Base-by-base conservation (phyloP, 2,888 invertebrate genomes). In the Cheilosia soror region DNA sequence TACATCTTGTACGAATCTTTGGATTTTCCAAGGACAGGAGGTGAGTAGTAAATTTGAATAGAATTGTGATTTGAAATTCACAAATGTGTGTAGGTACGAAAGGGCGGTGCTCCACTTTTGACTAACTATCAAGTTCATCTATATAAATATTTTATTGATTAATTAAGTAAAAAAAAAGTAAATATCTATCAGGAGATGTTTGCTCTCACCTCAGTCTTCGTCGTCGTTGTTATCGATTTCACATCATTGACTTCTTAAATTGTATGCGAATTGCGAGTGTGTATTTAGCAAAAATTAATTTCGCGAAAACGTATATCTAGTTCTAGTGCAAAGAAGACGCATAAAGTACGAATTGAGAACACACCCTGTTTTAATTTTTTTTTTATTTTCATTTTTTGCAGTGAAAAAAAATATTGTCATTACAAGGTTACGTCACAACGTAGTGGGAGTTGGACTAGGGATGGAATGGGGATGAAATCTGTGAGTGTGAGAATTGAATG, bases 371-470 rank as follows among this genome's bases (percentile, higher is more conserved):
- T 60, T 51, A 0, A 0, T 29, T 63, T 51, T 51, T 2, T 29
- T 63, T 51, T 51, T 2, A 20, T 20, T 40, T 13, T 31, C 44
- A n/a, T n/a, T 6, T 51, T 49, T 53, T 51, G 57, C 63, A 71
- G 33, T 55, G 13, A 40, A 9, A 49, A 44, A 71, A 79, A 44
- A 71, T 72, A 79, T 20, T 79, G 72, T 79, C 79, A 79, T 79
- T 79, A 72, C 72, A 65, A 79, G 63, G 58, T 79, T 79, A 79
- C 79, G 79, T 79, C 79, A 79, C 55, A 65, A 15, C 33, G 42
- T 9, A n/a, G 40, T n/a, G 15, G 44, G 15, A 2, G 6, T 27
- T 20, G 20, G 20, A 20, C 13, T 49, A 37, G 27, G 58, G 71
- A 51, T 69, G 27, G 58, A 60, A 51, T 69, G 55, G 44, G 25